Conservation (phyloP, 2,797 vertebrate species). For the Onychomys leucogaster region DNA sequence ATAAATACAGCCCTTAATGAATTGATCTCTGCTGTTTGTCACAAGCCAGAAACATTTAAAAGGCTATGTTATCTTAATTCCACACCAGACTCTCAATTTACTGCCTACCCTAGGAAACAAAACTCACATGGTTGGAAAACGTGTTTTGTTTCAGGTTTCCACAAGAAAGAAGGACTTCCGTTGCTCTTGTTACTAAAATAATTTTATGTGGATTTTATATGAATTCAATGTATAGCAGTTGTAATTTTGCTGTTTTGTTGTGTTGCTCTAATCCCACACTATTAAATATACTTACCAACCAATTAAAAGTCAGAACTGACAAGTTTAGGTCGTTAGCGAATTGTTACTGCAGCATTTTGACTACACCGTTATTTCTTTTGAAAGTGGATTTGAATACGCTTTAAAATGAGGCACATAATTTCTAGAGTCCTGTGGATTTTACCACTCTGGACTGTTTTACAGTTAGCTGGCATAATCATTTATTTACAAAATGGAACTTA, state of each 20-base stretch:
- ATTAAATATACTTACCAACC: slow-evolving; percentile 7
- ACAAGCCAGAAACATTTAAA: slow-evolving; percentile 33
- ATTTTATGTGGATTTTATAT: slow-evolving; percentile 45
- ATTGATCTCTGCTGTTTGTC: slow-evolving; percentile 48
- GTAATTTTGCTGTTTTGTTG: slow-evolving; percentile 16
- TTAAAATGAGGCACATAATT: not conserved
- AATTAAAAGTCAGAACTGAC: slow-evolving; percentile 59
- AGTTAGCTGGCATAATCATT: not conserved
- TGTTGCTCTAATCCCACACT: not conserved
- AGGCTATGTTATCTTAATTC: not conserved
- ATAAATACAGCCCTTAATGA: slow-evolving; percentile 57
- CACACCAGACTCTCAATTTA: not conserved
- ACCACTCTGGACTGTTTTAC: slow-evolving; percentile 1
- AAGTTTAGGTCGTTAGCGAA: slow-evolving; percentile 6
- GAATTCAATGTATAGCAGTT: not conserved
- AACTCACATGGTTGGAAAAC: slow-evolving; percentile 25
- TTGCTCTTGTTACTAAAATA: slow-evolving; percentile 44
- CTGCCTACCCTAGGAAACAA: slow-evolving; percentile 16
- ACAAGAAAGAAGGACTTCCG: not conserved
- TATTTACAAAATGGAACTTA: slow-evolving; percentile 47
- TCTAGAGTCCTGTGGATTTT: not conserved
- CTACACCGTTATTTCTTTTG: slow-evolving; percentile 17
- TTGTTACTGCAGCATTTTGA: not conserved
- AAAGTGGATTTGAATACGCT: slow-evolving; percentile 5
- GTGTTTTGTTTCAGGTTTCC: slow-evolving; percentile 22